Evolutionary conservation across 2,888 invertebrate genomes (phyloP), one percentile per base, ranked within the genome.

Genomic region (Thysanoteuthis rhombus): DNA sequence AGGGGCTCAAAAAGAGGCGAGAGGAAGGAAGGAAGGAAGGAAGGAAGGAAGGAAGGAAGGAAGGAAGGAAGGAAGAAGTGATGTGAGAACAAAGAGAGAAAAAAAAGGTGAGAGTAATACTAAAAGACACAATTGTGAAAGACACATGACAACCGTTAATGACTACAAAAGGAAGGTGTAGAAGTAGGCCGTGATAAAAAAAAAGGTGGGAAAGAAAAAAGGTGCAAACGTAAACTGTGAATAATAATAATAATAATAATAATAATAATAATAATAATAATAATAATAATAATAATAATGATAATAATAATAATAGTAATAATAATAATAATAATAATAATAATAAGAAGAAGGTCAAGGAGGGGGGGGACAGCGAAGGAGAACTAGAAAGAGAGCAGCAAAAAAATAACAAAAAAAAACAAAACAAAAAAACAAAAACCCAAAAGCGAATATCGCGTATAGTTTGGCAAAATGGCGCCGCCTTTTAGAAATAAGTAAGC

Each of bases 321-420:
- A n/a, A n/a, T n/a, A n/a, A n/a, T n/a, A n/a, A n/a, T n/a, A n/a
- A n/a, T n/a, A n/a, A n/a, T n/a, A n/a, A 32, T 8, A 32, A 58
- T 8, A 32, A 32, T 6, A 32, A 32, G 28, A 16, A 75, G 25
- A 36, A n/a, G 36, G n/a, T 12, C 3, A n/a, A n/a, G 36, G 2
- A n/a, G 16, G 19, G n/a, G 19, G 12, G 3, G 4, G 19, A 4
- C 1, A 12, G 1, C 1, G n/a, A 12, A 42, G 0, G 75, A n/a
- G 16, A n/a, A 36, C 3, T 10, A 75, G 52, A 52, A 22, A 25
- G 75, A 75, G 16, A 36, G 12, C n/a, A n/a, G 36, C 4, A 75
- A n/a, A 75, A 10, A 52, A 19, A 75, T 12, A n/a, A n/a, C 10
- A 5, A 75, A 10, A 2, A 10, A 75, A n/a, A 75, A 8, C 0